Base-by-base conservation (phyloP, 2,888 invertebrate genomes). In the Plusia festucae region DNA sequence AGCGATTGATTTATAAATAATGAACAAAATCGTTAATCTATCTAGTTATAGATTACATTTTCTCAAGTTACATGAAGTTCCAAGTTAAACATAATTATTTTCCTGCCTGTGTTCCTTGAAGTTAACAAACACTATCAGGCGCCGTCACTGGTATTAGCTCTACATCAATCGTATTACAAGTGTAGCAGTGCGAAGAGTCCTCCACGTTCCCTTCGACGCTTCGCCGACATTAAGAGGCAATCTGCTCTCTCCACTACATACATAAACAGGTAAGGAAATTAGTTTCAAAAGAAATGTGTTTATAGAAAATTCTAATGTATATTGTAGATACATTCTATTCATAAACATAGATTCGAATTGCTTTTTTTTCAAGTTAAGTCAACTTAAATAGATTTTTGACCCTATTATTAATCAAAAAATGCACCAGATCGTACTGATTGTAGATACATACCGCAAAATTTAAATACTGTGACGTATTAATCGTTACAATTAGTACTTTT, bases 151-250 rank as follows among this genome's bases (percentile, higher is more conserved):
- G 66, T 72, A 78, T 78, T 58, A 81, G 68, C 83, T 78, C 84
- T 85, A 78, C 73, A 83, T 86, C 86, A 83, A 82, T 78, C 74
- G 81, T 82, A 88, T 86, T 88, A 87, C 82, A 78, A 81, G 80
- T 87, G 83, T 76, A 82, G 79, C 78, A 74, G 74, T 79, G 81
- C 79, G 78, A 69, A 87, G 86, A 77, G 82, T 85, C 57, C 86
- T 88, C 66, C 67, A 82, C 73, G 79, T 78, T 78, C 76, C 75
- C 73, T 70, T 68, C 73, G 64, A 74, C 59, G 63, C 65, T 61
- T 78, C 84, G 81, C 78, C 30, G 89, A 87, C 91, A 76, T 89
- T 77, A 78, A 93, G 88, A 84, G 85, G 83, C 90, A 92, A 91
- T 93, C 60, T 79, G 73, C 76, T 74, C 74, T 62, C 81, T 70